These are phyloP conservation scores for Caenorhabditis drosophilae DNA, from an alignment of 2,888 invertebrate genomes.

Conservation along the genomic window DNA sequence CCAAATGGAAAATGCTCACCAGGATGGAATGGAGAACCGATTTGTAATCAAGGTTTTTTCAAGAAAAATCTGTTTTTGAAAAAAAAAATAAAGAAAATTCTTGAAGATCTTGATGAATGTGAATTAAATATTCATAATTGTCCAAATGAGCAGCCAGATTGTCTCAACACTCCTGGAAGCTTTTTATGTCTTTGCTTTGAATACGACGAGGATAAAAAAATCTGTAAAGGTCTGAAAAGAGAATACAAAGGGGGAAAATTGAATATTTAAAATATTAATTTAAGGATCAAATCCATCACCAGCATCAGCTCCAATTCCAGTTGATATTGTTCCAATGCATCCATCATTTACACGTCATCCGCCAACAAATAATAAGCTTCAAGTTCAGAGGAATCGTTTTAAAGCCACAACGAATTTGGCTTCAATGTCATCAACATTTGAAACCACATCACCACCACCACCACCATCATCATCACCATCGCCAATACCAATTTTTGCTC, in stretches of 20 bases:
- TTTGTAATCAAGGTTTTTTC: constrained; percentile 62
- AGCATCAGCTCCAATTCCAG: constrained; percentile 30
- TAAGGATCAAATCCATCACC: constrained; percentile 24
- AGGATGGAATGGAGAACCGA: constrained; percentile 62
- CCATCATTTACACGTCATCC: constrained; percentile 30
- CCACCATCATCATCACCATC: neutral
- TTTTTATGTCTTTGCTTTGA: constrained; percentile 84
- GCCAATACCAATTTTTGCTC: neutral
- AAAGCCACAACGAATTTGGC: no score
- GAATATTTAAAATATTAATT: no score
- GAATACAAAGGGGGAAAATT: no score
- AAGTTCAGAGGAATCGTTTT: constrained; percentile 24
- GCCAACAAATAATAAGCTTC: no score
- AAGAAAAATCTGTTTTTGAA: no score
- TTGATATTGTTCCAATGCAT: constrained; percentile 33
- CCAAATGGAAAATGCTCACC: constrained; percentile 60
- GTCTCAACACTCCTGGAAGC: constrained; percentile 88
- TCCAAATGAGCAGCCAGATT: constrained; percentile 82
- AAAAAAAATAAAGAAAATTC: constrained; percentile 4
- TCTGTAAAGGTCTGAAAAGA: no score
- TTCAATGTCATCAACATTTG: constrained; percentile 13
- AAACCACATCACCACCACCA: neutral
- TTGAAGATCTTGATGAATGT: constrained; percentile 79
- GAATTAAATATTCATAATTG: constrained; percentile 49
- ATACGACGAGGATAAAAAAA: constrained; percentile 42